phyloP scores from a whole-genome alignment of 2,888 invertebrate genomes.

The Tenthredo mesomela region DNA sequence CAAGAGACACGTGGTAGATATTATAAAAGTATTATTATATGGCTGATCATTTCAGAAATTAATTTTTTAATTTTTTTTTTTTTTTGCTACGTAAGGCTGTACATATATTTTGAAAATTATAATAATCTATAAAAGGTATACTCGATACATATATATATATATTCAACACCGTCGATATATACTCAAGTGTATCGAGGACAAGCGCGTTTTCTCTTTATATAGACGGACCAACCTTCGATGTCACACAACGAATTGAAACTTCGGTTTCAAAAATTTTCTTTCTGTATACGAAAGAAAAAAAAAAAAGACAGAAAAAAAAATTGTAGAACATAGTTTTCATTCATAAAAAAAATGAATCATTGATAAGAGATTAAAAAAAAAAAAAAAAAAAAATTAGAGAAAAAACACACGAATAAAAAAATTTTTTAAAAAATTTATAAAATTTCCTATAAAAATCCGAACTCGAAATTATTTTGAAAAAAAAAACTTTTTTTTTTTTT shows the following conservation, averaged over 20 bases:
- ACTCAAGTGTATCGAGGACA: constrained; percentile 44
- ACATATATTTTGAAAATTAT: background rate
- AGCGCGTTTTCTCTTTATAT: constrained; percentile 39
- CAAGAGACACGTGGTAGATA: too few species aligned
- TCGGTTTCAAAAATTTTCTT: background rate
- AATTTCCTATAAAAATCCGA: background rate
- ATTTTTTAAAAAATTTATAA: too few species aligned
- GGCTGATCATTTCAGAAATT: too few species aligned
- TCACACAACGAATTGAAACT: background rate
- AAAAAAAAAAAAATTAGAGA: too few species aligned
- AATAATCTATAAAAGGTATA: background rate
- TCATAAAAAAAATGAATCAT: too few species aligned
- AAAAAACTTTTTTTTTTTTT: background rate
- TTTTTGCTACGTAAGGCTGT: background rate
- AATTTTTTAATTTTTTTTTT: background rate
- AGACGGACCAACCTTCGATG: constrained; percentile 19
- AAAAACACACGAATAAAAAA: too few species aligned
- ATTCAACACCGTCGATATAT: background rate
- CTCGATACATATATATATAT: background rate
- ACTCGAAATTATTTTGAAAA: background rate
- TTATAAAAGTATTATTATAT: too few species aligned
- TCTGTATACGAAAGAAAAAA: background rate
- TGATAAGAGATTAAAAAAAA: too few species aligned
- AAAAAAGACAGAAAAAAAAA: background rate
- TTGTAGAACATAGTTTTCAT: background rate